Evolutionary conservation across 2,113 vertebrate genomes (phyloP).

Genomic region (Aix galericulata): DNA sequence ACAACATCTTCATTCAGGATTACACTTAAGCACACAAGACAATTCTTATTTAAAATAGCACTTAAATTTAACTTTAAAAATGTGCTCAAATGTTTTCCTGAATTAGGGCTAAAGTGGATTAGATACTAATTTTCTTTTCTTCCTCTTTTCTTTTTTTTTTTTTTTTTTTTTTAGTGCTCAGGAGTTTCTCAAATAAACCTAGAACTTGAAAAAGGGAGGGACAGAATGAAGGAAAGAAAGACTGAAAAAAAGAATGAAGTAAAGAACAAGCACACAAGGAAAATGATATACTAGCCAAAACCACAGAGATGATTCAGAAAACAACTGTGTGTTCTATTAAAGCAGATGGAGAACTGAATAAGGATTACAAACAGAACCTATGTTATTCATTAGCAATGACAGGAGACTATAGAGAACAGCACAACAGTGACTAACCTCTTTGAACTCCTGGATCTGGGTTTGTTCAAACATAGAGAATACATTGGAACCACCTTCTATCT

Average conservation of each 20-base stretch:
- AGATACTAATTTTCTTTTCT: neutral
- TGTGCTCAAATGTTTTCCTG: constrained; percentile 1
- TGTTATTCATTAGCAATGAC: constrained; percentile 35
- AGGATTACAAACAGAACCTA: constrained; percentile 53
- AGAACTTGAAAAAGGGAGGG: neutral
- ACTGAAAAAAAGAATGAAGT: neutral
- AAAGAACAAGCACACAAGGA: constrained; percentile 14
- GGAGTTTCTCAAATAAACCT: neutral
- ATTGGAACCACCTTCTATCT: constrained; percentile 84
- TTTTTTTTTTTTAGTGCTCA: neutral
- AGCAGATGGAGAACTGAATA: constrained; percentile 43
- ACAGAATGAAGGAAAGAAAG: neutral
- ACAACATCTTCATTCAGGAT: neutral
- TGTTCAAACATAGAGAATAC: constrained; percentile 94
- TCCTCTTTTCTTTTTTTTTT: neutral
- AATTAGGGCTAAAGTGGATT: neutral
- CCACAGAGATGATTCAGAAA: constrained; percentile 65
- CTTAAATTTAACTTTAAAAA: neutral
- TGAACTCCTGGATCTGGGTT: constrained; percentile 93
- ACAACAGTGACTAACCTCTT: constrained; percentile 80
- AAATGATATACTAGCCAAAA: constrained; percentile 54
- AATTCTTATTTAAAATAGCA: constrained; percentile 9
- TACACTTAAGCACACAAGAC: neutral
- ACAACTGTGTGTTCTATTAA: constrained; percentile 56
- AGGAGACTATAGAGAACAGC: constrained; percentile 7